Evolutionary conservation across 2,113 vertebrate species (phyloP), one percentile per base, ranked within the genome.

Genomic region (Rynchops niger): DNA sequence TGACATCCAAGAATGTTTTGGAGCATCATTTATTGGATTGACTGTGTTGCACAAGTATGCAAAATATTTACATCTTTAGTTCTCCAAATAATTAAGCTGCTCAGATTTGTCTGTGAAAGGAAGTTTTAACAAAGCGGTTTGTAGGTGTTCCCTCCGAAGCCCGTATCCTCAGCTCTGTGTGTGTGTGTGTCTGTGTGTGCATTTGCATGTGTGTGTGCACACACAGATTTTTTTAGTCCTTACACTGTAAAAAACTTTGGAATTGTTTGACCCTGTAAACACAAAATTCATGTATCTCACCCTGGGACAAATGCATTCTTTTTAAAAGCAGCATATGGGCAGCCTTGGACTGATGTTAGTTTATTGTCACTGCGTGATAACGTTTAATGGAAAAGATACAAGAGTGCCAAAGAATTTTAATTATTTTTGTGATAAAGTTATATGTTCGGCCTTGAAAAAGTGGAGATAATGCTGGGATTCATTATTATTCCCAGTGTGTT

Each of bases 371-470:
- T 97, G 98, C 98, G 98, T 99, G 99, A 99, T 99, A 99, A 99
- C 99, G 98, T 99, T 99, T 99, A 99, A 99, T 99, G 99, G 99
- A 99, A 99, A 99, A 98, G 99, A 99, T 99, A 99, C 99, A 99
- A 98, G 98, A 98, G 98, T 99, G 99, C 99, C 99, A 99, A 99
- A 99, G 99, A 99, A 99, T 98, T 98, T 99, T 99, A 99, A 99
- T 99, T 99, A 99, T 99, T 99, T 99, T 99, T 99, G 99, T 99
- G 99, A 99, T 99, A 99, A 99, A 99, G 99, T 99, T 99, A 99
- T 99, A 99, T 99, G 99, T 99, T 99, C 99, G 99, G 99, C 99
- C 99, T 99, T 98, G 99, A 99, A 99, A 99, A 99, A 99, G 98
- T 99, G 98, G 98, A 99, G 99, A 99, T 99, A 99, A 99, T 99